Base-by-base conservation (phyloP, 2,797 vertebrate species). In the Tenualosa ilisha region DNA sequence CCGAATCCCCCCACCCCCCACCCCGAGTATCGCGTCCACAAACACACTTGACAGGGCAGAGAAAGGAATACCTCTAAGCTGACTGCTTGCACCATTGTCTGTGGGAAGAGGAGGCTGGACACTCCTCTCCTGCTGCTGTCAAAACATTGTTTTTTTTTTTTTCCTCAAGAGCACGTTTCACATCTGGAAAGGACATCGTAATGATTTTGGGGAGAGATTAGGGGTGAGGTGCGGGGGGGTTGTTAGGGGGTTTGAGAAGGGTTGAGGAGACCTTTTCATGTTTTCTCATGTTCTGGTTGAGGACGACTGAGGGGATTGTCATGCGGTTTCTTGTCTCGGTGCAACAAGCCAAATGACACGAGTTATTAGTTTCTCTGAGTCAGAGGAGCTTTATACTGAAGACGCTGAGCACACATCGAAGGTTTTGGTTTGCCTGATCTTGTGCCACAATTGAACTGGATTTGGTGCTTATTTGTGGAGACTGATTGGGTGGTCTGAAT, bases 231-330 rank as follows among this genome's bases (percentile, higher is more conserved):
- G 9, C 7, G 8, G 50, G 0, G 49, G 50, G 5, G 50, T 9
- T 51, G 50, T 5, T 51, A 8, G 50, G 0, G 50, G 50, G 50
- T 1, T 6, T 12, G 50, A 7, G 50, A 51, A 7, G 50, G 50
- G 50, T 51, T 20, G 72, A 46, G 72, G 15, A 79, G 72, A 46
- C 17, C 72, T 43, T 75, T 43, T 79, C 37, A 46, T 43, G 72
- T 79, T 79, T 79, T 20, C 72, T 79, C 72, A 79, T 46, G 40
- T 79, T 79, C 40, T 46, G 72, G 72, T 79, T 79, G 37, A 46
- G 37, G 72, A 7, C 37, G 17, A 9, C 72, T 79, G 72, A 20
- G 26, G 37, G 72, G 72, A 79, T 46, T 79, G 37, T 79, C 37
- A 2, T 46, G 72, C 7, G 40, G 72, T 79, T 40, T 79, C 72